Conservation (phyloP, 1,140 invertebrate genomes). For the Procambarus clarkii region DNA sequence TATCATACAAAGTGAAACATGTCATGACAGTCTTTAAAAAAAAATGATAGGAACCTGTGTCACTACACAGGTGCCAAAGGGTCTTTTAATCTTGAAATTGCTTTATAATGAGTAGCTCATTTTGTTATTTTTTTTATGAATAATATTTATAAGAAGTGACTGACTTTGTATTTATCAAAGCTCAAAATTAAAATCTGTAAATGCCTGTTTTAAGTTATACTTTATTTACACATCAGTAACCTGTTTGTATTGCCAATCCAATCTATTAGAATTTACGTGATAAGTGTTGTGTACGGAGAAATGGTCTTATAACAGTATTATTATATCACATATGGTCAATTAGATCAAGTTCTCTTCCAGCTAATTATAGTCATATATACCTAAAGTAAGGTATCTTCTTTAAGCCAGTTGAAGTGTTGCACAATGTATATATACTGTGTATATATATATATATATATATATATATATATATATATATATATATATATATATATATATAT, state of each 20-base stretch:
- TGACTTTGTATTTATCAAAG: neutral
- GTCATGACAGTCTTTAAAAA: no score
- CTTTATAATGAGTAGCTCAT: no score
- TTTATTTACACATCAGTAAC: neutral
- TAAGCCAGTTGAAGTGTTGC: neutral
- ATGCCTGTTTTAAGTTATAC: neutral
- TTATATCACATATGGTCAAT: neutral
- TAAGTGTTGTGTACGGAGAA: neutral
- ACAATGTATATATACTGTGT: neutral
- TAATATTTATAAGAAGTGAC: neutral
- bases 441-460: constrained; percentile 7
- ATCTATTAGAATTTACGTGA: neutral
- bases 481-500: neutral
- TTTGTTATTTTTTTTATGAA: neutral
- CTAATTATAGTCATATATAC: neutral
- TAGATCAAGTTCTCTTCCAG: neutral
- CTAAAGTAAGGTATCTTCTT: neutral
- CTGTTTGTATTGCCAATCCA: neutral
- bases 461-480: neutral
- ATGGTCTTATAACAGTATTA: constrained; percentile 3
- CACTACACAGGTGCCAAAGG: no score
- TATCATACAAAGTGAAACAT: no score
- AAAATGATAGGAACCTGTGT: no score
- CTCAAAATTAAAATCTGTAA: neutral
- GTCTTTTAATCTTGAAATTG: no score